These are phyloP conservation scores for Columba guinea DNA, from an alignment of 2,797 vertebrate species.

Conservation along the genomic window DNA sequence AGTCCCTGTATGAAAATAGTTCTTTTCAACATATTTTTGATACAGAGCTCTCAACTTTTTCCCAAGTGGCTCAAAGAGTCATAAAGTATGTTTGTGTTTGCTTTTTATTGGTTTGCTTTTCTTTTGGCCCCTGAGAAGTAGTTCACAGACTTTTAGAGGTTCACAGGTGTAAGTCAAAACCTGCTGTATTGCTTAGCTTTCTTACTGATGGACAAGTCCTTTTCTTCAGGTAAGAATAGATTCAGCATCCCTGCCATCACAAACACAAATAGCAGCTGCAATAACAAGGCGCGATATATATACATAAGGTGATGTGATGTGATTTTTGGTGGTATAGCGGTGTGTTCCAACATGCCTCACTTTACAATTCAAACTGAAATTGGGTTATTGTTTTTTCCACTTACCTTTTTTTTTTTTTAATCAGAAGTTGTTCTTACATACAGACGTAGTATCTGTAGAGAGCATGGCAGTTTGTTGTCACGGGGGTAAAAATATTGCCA, in stretches of 20 bases:
- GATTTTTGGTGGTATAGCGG: background rate
- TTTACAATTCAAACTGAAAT: slow-evolving; percentile 55
- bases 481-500: background rate
- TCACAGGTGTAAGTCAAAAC: background rate
- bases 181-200: background rate
- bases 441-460: background rate
- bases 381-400: slow-evolving; percentile 45
- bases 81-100: background rate
- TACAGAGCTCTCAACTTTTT: background rate
- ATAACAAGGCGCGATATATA: background rate
- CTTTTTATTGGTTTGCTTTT: background rate
- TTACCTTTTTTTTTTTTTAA: background rate
- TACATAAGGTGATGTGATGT: background rate
- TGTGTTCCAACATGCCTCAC: slow-evolving; percentile 1
- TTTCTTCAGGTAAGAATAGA: slow-evolving; percentile 22
- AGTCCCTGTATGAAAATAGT: background rate
- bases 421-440: slow-evolving; percentile 43
- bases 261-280: background rate
- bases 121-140: background rate
- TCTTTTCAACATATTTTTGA: background rate
- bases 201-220: background rate
- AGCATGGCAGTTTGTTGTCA: background rate
- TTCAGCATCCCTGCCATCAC: background rate
- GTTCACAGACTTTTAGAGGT: background rate
- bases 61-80: background rate